These are phyloP conservation scores for Hydrotaea cyrtoneurina DNA, from an alignment of 2,888 invertebrate genomes.

Conservation along the genomic window DNA sequence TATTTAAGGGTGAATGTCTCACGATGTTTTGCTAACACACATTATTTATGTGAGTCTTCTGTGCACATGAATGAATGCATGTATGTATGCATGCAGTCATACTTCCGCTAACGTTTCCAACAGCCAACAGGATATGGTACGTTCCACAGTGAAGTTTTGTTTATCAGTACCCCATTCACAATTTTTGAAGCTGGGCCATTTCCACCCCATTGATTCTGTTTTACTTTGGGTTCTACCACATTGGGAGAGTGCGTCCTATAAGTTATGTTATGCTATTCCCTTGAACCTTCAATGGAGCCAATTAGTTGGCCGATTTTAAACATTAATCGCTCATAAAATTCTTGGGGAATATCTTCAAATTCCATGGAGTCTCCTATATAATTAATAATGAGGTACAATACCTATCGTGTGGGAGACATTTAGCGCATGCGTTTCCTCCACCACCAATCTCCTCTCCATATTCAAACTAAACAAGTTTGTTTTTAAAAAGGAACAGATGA, in stretches of 20 bases:
- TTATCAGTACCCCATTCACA: too few species aligned
- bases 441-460: conserved; percentile 14
- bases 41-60: not conserved
- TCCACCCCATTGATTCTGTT: too few species aligned
- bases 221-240: too few species aligned
- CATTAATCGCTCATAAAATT: too few species aligned
- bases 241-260: too few species aligned
- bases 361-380: conserved; percentile 49
- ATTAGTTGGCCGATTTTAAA: too few species aligned
- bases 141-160: not conserved
- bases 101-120: conserved; percentile 44
- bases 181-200: too few species aligned
- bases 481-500: conserved; percentile 28
- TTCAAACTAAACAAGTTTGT: conserved; percentile 39
- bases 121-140: not conserved
- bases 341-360: too few species aligned
- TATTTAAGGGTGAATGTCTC: conserved; percentile 48
- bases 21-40: not conserved
- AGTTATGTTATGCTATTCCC: too few species aligned
- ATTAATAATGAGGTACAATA: conserved; percentile 11
- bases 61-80: not conserved
- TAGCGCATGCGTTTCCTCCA: conserved; percentile 62
- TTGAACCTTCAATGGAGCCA: too few species aligned
- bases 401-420: conserved; percentile 54
- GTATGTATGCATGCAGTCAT: conserved; percentile 7